Evolutionary conservation across 1,140 invertebrate species (phyloP).

Genomic region (Neelides sp.): DNA sequence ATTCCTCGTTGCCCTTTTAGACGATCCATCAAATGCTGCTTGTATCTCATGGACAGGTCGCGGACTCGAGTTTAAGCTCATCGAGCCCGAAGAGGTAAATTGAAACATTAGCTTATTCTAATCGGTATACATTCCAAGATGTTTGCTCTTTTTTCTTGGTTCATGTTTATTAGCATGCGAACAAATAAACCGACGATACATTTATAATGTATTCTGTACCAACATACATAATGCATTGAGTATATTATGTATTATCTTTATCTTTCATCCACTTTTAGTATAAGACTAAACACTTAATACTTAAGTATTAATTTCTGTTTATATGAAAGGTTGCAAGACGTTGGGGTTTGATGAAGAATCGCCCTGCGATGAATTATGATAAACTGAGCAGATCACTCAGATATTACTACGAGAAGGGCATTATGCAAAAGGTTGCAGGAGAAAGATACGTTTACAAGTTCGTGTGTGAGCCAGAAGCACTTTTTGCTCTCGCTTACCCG

Average conservation of each 20-base stretch:
- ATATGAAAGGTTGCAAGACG: conserved; percentile 40
- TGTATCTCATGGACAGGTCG: conserved; percentile 62
- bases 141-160: too few relatives aligned
- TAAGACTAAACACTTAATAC: conserved; percentile 2
- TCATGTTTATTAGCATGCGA: too few relatives aligned
- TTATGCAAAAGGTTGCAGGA: conserved; percentile 95
- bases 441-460: conserved; percentile 94
- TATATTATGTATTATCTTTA: neutral
- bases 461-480: conserved; percentile 82
- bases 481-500: conserved; percentile 78
- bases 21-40: conserved; percentile 67
- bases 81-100: conserved; percentile 80
- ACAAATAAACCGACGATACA: too few relatives aligned
- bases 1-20: conserved; percentile 76
- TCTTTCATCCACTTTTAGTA: neutral
- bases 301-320: neutral
- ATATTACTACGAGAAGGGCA: conserved; percentile 95
- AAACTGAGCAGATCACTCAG: conserved; percentile 81
- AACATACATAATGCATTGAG: too few relatives aligned
- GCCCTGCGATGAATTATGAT: conserved; percentile 95
- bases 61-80: conserved; percentile 86
- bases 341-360: conserved; percentile 50
- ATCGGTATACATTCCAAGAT: neutral
- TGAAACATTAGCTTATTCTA: neutral
- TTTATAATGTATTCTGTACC: too few relatives aligned